Conservation (phyloP, 2,113 vertebrate genomes). For the Cariama cristata region DNA sequence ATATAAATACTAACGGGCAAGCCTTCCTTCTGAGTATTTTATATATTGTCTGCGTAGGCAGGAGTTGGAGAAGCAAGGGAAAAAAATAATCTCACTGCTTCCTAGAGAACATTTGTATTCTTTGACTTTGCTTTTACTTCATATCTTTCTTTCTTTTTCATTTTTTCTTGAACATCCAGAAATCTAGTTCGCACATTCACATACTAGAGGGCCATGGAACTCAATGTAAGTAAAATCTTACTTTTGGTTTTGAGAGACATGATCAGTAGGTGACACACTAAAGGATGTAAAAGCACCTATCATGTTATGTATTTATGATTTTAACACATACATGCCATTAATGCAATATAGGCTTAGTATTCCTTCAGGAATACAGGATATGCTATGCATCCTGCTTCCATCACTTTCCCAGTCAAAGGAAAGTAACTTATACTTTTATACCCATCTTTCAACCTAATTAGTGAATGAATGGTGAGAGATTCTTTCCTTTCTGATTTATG, state of each 20-base stretch:
- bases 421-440: background rate
- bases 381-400: background rate
- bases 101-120: background rate
- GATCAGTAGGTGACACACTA: background rate
- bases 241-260: background rate
- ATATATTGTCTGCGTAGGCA: background rate
- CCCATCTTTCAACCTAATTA: background rate
- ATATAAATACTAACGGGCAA: background rate
- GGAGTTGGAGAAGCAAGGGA: background rate
- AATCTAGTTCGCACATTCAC: background rate
- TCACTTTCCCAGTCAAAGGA: background rate
- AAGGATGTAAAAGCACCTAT: background rate
- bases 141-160: background rate
- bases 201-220: background rate
- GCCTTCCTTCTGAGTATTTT: background rate
- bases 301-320: background rate
- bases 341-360: background rate
- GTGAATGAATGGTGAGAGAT: background rate
- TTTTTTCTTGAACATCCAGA: background rate
- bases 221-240: background rate
- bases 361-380: background rate
- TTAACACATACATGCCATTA: background rate
- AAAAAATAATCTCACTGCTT: background rate
- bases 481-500: background rate
- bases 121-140: background rate